Evolutionary conservation across 23 tunicate genomes (phyloP), one percentile per base, ranked within the genome.

Genomic region (Halocynthia aurantium): DNA sequence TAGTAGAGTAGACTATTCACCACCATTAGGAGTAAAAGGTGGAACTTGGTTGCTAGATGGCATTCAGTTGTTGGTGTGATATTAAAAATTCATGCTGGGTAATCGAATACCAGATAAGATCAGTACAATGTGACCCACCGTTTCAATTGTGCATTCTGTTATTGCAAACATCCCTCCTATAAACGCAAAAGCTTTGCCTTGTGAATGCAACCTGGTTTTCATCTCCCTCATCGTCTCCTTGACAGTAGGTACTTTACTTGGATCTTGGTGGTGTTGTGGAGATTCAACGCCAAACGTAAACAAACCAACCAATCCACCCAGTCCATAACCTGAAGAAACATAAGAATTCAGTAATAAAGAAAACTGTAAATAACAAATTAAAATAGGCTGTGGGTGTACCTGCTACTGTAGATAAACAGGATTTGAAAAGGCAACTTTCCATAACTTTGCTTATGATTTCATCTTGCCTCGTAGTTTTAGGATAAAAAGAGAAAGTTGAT

Each of bases 261-360:
- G 89, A 21, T 91, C 97, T 7, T 86, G 53, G 67, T 77, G 65
- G 6, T 73, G 53, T 20, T 74, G 79, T 8, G 78, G 78, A 5
- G 97, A 86, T 77, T 91, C 97, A 64, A 91, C 85, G 55, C 97
- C 97, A 50, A 71, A 76, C 82, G 73, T 89, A 76, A 88, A 83
- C 55, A 88, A 67, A 44, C 76, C 95, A 73, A 88, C 51, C 18
- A 88, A 83, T 50, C 80, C 87, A 49, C 95, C 71, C 11, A 77
- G 52, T 1, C 52, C 78, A 74, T 74, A 74, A 20, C 78, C 78
- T 74, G 62, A 74, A 74, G 51, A 5, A 13, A 72, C 17, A 50
- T 44, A 44, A 20, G 31, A 15, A 60, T 60, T 15, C 2, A 60
- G 2, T 18, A 4, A 60, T 18, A 60, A 60, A 15, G 18, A 15